Evolutionary conservation across 2,797 vertebrate species (phyloP), one percentile per base, ranked within the genome.

Genomic region (Eleutherodactylus coqui): DNA sequence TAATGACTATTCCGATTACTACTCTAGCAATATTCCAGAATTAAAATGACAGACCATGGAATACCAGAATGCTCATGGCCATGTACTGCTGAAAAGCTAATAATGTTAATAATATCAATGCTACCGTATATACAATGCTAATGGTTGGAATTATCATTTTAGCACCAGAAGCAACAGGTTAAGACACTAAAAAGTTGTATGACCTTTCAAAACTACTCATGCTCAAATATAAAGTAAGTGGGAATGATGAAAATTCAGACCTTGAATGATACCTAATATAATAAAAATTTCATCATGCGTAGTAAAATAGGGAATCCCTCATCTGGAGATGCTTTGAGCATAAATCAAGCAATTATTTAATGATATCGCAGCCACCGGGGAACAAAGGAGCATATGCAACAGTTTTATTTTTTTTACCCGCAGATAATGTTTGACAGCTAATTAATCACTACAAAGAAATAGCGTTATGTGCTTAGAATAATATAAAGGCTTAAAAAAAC

Each of bases 401-500:
- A 69, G 3, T 69, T 69, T 69, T 67, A 32, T 29, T 76, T 76
- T 53, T 11, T 36, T 77, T 77, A n/a, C 55, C 17, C 13, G 29
- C 17, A 29, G 72, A 75, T 29, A 6, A 21, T 7, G 7, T 36
- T 36, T 38, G 49, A 32, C 75, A 77, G 75, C 47, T 77, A 47
- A 77, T 55, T 77, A 77, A 77, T 77, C 75, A 53, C 29, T 34
- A 36, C 3, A n/a, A 77, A 36, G n/a, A 77, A 77, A 77, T 51
- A 75, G 29, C 29, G 43, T 47, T 29, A 5, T 75, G 24, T 8
- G 5, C 49, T 76, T 34, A 34, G 16, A 51, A 75, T 75, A 75
- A 27, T 29, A 16, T 51, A 75, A 21, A 16, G 8, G 41, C 29
- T 47, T 47, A 16, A 51, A 19, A 32, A 3, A 43, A 75, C 45